These are phyloP conservation scores for Chymomyza caudatula DNA, from an alignment of 2,888 invertebrate genomes.

Conservation along the genomic window DNA sequence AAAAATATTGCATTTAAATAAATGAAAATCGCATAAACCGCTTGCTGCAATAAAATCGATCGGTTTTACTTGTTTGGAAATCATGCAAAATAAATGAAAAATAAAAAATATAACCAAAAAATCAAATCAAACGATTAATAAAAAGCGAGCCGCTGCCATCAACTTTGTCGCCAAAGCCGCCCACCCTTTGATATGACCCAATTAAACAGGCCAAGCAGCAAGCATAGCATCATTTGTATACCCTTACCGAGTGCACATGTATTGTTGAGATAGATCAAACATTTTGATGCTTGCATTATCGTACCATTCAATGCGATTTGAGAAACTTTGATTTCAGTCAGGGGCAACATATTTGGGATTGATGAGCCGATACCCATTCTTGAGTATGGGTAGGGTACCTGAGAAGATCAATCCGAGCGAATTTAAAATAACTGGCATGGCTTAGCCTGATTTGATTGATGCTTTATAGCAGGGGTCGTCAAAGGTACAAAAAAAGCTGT, in stretches of 20 bases:
- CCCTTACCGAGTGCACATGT: neutral
- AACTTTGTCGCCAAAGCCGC: neutral
- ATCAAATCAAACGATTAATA: conserved; percentile 26
- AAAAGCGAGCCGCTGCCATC: conserved; percentile 26
- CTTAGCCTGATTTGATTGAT: too few relatives aligned
- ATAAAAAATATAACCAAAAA: conserved; percentile 35
- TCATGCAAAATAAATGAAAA: conserved; percentile 11
- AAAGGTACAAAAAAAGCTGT: too few relatives aligned
- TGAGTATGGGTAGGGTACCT: too few relatives aligned
- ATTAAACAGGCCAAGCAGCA: neutral
- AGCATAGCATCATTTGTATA: neutral
- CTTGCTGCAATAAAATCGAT: conserved; percentile 32
- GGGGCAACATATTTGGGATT: too few relatives aligned
- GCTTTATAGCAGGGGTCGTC: too few relatives aligned
- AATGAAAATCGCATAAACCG: conserved; percentile 50
- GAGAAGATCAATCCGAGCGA: too few relatives aligned
- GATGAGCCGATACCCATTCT: too few relatives aligned
- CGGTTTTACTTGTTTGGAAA: neutral
- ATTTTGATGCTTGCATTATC: too few relatives aligned
- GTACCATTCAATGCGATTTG: too few relatives aligned
- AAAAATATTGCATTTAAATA: conserved; percentile 46
- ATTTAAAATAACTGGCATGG: too few relatives aligned
- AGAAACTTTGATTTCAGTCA: too few relatives aligned
- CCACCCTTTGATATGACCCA: neutral
- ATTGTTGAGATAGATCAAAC: too few relatives aligned